Evolutionary conservation across 2,113 vertebrate genomes (phyloP).

Genomic region (Dasyornis broadbenti): DNA sequence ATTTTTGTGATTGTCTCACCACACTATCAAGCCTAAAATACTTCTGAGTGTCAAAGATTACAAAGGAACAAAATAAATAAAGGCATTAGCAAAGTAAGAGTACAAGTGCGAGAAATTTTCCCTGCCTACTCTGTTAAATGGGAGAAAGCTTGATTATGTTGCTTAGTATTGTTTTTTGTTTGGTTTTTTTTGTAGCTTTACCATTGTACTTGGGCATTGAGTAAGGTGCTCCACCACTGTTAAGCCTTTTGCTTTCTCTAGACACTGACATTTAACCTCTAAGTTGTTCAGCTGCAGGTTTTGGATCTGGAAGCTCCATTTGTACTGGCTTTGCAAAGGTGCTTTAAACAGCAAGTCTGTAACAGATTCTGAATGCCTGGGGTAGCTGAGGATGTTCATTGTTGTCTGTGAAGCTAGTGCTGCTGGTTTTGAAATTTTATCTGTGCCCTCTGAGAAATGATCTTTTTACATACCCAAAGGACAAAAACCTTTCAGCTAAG

Average conservation of each 20-base stretch:
- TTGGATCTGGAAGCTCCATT: not conserved
- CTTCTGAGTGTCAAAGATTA: not conserved
- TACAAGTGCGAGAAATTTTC: not conserved
- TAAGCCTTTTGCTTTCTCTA: not conserved
- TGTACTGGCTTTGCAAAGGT: not conserved
- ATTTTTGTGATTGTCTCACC: not conserved
- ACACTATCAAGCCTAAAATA: not conserved
- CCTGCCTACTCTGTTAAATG: not conserved
- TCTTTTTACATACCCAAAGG: not conserved
- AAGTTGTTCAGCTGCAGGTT: not conserved
- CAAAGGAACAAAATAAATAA: not conserved
- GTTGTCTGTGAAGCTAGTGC: not conserved
- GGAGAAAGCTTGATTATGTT: not conserved
- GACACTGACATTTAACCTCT: not conserved
- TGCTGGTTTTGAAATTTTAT: not conserved
- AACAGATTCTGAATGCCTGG: not conserved
- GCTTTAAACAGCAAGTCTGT: not conserved
- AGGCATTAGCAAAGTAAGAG: not conserved
- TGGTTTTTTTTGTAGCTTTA: not conserved
- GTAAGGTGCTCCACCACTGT: not conserved
- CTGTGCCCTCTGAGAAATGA: not conserved
- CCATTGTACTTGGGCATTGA: not conserved
- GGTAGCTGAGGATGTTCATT: not conserved
- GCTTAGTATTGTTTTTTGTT: not conserved
- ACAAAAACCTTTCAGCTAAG: not conserved